Evolutionary conservation across 1,140 invertebrate genomes (phyloP), one percentile per base, ranked within the genome.

Genomic region (Drosophila repletoides): DNA sequence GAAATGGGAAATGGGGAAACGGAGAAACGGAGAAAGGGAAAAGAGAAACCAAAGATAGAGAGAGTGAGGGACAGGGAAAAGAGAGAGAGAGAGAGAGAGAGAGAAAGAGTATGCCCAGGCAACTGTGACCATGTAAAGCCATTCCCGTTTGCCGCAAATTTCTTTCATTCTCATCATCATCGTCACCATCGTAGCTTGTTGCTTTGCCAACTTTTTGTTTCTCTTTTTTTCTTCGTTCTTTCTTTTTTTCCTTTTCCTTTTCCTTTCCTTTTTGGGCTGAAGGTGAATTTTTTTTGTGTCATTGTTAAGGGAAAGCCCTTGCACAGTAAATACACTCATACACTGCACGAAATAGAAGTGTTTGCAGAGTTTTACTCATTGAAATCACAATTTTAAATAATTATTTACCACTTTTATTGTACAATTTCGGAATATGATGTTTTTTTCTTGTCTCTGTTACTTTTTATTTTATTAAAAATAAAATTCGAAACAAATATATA

Each of bases 171-270:
- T 24, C 38, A 33, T 31, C 59, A 79, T 81, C 68, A 81, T 81
- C 72, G 68, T 81, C 76, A 74, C 76, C 72, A 81, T 72, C 77
- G 59, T 73, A 83, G 77, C 77, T 83, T 83, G 77, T 83, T 84
- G 77, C 79, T 84, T 83, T 83, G 65, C 79, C 79, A 77, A 84
- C 79, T 84, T 77, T 76, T 72, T n/a, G n/a, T n/a, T n/a, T 28
- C 31, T 53, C 33, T 55, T 38, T 5, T 53, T 45, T 31, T 12
- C 17, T 49, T 46, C 33, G 36, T 17, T 46, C 19, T 14, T n/a
- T 41, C 14, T 41, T 40, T 52, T 22, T 45, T 33, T 22, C 15
- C 21, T 14, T 53, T 53, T 53, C 21, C 15, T 46, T 46, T 26
- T 34, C 24, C n/a, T 60, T 67, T 29, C 15, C 28, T 49, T 26